Evolutionary conservation across 2,797 vertebrate species (phyloP).

Genomic region (Phoxinus dragarum): DNA sequence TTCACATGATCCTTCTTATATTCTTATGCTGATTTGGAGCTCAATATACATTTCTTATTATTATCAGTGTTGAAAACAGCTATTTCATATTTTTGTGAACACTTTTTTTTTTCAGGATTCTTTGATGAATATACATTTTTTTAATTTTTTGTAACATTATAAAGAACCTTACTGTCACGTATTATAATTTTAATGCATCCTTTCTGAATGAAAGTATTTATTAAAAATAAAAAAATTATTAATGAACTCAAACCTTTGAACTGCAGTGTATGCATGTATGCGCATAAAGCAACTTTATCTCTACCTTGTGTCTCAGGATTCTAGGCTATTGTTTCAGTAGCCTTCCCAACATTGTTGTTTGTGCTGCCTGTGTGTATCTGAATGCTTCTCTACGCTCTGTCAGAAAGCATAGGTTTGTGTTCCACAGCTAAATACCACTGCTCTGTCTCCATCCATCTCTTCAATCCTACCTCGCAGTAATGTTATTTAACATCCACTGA

Average conservation of each 20-base stretch:
- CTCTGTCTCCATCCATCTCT: conserved; percentile 21
- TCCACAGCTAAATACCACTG: conserved; percentile 61
- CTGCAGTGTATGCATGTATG: neutral
- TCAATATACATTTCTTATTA: neutral
- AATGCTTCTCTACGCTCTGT: conserved; percentile 47
- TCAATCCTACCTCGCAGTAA: conserved; percentile 15
- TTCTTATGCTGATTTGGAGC: neutral
- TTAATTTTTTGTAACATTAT: neutral
- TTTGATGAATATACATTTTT: neutral
- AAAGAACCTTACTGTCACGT: neutral
- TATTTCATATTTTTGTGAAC: neutral
- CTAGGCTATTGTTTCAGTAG: neutral
- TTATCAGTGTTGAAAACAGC: neutral
- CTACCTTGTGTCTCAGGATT: neutral
- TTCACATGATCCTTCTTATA: neutral
- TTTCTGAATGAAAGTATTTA: neutral
- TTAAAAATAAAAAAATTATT: neutral
- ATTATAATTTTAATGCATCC: neutral
- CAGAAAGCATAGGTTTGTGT: conserved; percentile 56
- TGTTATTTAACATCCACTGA: conserved; percentile 24
- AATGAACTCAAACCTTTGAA: neutral
- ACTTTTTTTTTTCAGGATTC: neutral
- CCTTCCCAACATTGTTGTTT: conserved; percentile 6
- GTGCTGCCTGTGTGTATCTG: conserved; percentile 19
- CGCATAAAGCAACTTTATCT: neutral